A percentile compares a stretch with the other conserved stretches of the same genome.
Evolutionary conservation across 1,140 invertebrate genomes (phyloP).

Genomic region (Heliconius congener): DNA sequence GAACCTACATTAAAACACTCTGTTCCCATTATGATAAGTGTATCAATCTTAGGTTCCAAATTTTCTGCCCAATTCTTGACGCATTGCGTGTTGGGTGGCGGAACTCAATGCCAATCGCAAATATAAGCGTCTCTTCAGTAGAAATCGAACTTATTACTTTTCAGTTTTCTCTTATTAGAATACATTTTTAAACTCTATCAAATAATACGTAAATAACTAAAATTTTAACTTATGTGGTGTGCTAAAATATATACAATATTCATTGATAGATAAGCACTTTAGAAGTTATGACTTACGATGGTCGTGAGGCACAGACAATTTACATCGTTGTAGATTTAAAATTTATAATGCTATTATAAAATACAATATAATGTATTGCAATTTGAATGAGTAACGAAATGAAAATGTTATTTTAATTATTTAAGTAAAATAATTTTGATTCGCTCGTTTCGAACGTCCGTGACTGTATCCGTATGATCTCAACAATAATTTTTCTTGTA

Average conservation of each 20-base stretch:
- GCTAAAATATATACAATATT: background rate
- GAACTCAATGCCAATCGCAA: too few species aligned
- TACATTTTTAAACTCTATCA: background rate
- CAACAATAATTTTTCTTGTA: background rate
- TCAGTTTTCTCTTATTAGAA: too few species aligned
- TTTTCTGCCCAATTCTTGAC: too few species aligned
- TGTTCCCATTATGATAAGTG: too few species aligned
- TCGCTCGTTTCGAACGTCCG: background rate
- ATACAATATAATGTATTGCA: slow-evolving; percentile 40
- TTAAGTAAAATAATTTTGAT: slow-evolving; percentile 10
- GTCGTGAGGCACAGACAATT: slow-evolving; percentile 54
- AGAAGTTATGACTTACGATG: slow-evolving; percentile 48
- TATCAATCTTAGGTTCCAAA: too few species aligned
- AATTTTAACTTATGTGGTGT: background rate
- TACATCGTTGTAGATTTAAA: slow-evolving; percentile 49
- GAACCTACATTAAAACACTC: too few species aligned
- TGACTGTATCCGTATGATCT: background rate
- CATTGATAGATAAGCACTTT: slow-evolving; percentile 4
- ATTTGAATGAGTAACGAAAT: slow-evolving; percentile 46
- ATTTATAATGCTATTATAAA: slow-evolving; percentile 60
- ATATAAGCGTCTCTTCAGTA: too few species aligned
- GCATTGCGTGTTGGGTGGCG: too few species aligned
- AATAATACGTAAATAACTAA: background rate
- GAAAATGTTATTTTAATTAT: slow-evolving; percentile 29
- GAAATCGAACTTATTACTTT: too few species aligned